These are phyloP conservation scores for Merodon equestris DNA, from an alignment of 2,888 invertebrate species.

Conservation along the genomic window DNA sequence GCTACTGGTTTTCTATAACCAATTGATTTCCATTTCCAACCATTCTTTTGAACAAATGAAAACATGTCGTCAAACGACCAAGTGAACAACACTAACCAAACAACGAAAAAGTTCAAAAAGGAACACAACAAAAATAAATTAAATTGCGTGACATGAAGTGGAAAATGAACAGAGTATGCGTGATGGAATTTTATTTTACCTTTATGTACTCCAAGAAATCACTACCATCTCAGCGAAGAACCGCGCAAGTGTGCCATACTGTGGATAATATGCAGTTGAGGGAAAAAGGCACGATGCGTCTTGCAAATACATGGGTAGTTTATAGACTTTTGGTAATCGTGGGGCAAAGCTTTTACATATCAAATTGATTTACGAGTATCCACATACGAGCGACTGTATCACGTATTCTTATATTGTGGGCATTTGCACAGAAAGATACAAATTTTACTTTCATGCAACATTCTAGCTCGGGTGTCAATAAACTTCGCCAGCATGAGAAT, in stretches of 20 bases:
- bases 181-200: constrained; percentile 58
- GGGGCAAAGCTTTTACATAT: constrained; percentile 36
- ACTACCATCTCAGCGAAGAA: neutral
- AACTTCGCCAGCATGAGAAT: constrained; percentile 39
- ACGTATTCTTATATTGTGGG: too few species aligned
- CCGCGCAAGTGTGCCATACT: constrained; percentile 21
- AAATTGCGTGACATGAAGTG: constrained; percentile 38
- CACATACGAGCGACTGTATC: too few species aligned
- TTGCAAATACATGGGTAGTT: constrained; percentile 2
- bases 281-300: neutral
- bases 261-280: constrained; percentile 30
- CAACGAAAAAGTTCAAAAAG: neutral
- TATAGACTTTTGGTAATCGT: constrained; percentile 39
- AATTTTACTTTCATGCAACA: constrained; percentile 44
- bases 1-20: too few species aligned
- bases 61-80: constrained; percentile 18
- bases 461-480: constrained; percentile 58
- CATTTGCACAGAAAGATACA: constrained; percentile 33
- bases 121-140: constrained; percentile 49
- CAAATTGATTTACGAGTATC: constrained; percentile 31
- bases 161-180: constrained; percentile 37
- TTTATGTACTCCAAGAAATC: constrained; percentile 43
- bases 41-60: too few species aligned
- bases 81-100: constrained; percentile 5
- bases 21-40: too few species aligned